phyloP scores from a whole-genome alignment of 2,113 vertebrate species.

The Benitochromis conjunctus region DNA sequence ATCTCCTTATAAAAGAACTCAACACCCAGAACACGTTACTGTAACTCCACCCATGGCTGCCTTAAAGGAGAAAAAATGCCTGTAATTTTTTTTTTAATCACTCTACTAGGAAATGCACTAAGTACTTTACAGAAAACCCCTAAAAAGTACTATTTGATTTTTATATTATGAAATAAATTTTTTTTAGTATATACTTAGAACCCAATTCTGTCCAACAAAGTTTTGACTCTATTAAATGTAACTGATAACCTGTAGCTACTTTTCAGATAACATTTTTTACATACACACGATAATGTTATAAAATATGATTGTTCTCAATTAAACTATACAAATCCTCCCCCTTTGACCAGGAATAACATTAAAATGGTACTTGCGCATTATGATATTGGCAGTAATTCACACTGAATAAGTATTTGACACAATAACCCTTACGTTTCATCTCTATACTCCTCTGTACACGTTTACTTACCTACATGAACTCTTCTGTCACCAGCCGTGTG shows the following conservation, averaged over 20 bases:
- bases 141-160: background rate
- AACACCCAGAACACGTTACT: background rate
- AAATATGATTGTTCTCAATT: background rate
- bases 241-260: background rate
- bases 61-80: constrained; percentile 32
- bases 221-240: background rate
- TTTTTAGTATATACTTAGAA: background rate
- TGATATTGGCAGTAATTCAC: background rate
- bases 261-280: background rate
- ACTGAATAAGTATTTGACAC: background rate
- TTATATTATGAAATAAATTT: too few species aligned
- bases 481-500: too few species aligned
- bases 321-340: background rate
- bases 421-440: background rate
- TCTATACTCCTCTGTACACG: background rate
- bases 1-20: constrained; percentile 43
- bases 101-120: background rate
- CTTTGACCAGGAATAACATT: background rate
- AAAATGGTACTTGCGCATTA: background rate
- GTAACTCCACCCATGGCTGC: constrained; percentile 42
- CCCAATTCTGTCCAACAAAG: background rate
- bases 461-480: background rate
- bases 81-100: background rate
- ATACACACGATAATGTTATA: background rate
- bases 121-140: background rate